These are phyloP conservation scores for Merops nubicus DNA, from an alignment of 2,113 vertebrate genomes.

Conservation along the genomic window DNA sequence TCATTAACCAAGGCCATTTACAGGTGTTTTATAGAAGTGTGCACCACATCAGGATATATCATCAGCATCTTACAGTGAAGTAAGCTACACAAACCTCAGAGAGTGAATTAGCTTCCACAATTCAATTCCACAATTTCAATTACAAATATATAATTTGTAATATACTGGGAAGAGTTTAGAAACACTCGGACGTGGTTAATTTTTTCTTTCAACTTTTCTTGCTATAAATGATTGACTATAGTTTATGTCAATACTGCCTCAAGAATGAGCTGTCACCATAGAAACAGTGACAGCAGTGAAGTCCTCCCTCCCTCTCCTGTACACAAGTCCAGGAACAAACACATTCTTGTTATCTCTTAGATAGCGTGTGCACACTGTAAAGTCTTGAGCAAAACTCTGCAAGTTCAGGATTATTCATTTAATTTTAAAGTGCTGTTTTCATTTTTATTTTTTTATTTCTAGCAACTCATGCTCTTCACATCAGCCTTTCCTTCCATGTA, in stretches of 20 bases:
- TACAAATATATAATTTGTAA: not conserved
- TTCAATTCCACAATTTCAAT: too few species aligned
- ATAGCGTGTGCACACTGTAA: not conserved
- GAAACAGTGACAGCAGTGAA: constrained; percentile 38
- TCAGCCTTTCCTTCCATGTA: not conserved
- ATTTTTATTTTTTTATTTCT: not conserved
- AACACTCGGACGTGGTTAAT: not conserved
- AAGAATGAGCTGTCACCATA: constrained; percentile 45
- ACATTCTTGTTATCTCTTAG: not conserved
- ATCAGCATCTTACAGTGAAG: not conserved
- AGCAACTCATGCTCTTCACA: not conserved
- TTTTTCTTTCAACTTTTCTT: not conserved
- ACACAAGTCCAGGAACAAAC: constrained; percentile 3
- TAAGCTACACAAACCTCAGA: not conserved
- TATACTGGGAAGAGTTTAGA: not conserved
- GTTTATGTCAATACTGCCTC: not conserved
- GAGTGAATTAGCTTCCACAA: not conserved
- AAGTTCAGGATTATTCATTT: not conserved
- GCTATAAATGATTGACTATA: not conserved
- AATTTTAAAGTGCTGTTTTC: not conserved
- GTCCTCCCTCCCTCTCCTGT: constrained; percentile 24
- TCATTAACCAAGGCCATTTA: not conserved
- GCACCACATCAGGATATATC: not conserved
- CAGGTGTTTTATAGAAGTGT: not conserved
- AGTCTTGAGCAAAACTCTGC: not conserved